Percentiles rank a stretch among this genome's conserved stretches.
Conservation (phyloP, 2,113 vertebrate species). For the Catharus fuscescens region DNA sequence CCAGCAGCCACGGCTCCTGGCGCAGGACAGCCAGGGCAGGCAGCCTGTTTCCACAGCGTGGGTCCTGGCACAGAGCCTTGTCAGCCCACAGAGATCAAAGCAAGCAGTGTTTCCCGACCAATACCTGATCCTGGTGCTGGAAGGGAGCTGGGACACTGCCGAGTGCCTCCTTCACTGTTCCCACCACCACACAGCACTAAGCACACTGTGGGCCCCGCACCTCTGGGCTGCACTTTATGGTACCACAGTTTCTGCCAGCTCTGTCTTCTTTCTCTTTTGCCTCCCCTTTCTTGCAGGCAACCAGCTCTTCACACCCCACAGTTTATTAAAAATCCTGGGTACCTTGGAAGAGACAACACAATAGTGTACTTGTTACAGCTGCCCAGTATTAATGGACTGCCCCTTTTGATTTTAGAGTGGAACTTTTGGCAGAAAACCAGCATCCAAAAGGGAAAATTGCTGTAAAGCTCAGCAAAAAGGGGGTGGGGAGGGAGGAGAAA, state of each 20-base stretch:
- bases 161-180: not conserved
- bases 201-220: not conserved
- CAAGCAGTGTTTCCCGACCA: not conserved
- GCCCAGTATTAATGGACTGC: slow-evolving; percentile 58
- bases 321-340: slow-evolving; percentile 30
- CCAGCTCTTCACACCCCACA: not conserved
- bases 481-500: not conserved
- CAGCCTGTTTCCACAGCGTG: not conserved
- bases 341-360: slow-evolving; percentile 55
- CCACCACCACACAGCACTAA: not conserved
- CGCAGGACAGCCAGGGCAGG: not conserved
- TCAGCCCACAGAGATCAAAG: slow-evolving; percentile 55
- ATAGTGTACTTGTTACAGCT: slow-evolving; percentile 64
- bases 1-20: rapidly evolving
- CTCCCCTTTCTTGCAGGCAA: not conserved
- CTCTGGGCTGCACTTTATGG: not conserved
- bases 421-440: slow-evolving; percentile 68
- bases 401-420: slow-evolving; percentile 69
- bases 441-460: slow-evolving; percentile 34
- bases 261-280: not conserved
- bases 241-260: not conserved
- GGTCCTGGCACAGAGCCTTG: slow-evolving; percentile 25
- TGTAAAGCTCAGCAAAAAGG: slow-evolving; percentile 10
- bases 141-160: not conserved
- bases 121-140: slow-evolving; percentile 44